Evolutionary conservation across 2,113 vertebrate species (phyloP).

Genomic region (Hippocampus guttulatus): DNA sequence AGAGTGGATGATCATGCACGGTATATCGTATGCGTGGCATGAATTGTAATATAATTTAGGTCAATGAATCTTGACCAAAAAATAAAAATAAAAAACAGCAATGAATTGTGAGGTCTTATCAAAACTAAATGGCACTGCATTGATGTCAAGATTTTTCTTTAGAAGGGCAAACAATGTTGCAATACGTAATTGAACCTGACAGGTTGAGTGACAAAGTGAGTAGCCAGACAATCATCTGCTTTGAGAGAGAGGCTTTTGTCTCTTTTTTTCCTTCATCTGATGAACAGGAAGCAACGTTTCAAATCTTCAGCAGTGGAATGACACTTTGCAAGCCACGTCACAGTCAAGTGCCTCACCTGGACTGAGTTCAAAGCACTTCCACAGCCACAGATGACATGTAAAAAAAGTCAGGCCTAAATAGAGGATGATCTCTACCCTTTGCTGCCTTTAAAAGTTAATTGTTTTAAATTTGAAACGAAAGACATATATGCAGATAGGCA

Average conservation of each 20-base stretch:
- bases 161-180: conserved; percentile 26
- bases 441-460: neutral
- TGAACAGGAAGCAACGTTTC: conserved; percentile 16
- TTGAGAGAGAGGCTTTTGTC: conserved; percentile 10
- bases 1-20: neutral
- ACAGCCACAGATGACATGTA: neutral
- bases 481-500: conserved; percentile 8
- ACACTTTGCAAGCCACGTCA: conserved; percentile 21
- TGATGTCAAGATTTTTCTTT: conserved; percentile 13
- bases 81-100: conserved; percentile 7
- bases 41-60: neutral
- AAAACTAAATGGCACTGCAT: conserved; percentile 10
- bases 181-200: conserved; percentile 31
- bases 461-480: neutral
- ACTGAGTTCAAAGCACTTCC: conserved; percentile 1
- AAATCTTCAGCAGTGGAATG: conserved; percentile 34
- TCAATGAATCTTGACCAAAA: conserved; percentile 6
- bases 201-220: conserved; percentile 22
- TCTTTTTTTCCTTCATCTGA: neutral
- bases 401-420: neutral
- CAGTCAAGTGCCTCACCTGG: conserved; percentile 9
- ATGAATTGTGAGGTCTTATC: conserved; percentile 25
- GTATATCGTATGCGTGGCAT: neutral
- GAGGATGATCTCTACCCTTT: neutral
- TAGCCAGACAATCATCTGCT: conserved; percentile 35